Evolutionary conservation across 2,113 vertebrate genomes (phyloP).

Genomic region (Pedionomus torquatus): DNA sequence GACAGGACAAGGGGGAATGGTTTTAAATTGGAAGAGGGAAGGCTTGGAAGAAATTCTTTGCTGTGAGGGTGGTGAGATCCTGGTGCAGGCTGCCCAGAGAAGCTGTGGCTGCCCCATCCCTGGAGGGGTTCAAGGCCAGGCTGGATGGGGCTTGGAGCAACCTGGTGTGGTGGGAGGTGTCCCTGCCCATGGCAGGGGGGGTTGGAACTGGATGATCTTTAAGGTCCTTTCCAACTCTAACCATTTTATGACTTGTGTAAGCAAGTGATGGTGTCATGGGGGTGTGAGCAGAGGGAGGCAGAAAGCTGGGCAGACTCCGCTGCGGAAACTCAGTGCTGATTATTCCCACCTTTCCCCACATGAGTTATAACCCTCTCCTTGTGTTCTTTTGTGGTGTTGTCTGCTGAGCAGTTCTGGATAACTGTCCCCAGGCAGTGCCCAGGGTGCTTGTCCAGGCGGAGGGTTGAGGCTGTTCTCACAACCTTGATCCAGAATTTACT

Average conservation of each 20-base stretch:
- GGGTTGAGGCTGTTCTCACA: background rate
- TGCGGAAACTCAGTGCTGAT: background rate
- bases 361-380: background rate
- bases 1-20: no score
- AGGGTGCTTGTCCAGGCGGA: background rate
- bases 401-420: background rate
- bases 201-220: no score
- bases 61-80: no score
- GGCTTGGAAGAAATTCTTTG: no score
- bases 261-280: background rate
- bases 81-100: no score
- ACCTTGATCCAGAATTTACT: background rate
- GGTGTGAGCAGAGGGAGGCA: background rate
- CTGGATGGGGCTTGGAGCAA: no score
- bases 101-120: no score
- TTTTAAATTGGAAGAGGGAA: no score
- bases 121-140: no score
- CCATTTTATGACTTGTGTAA: background rate
- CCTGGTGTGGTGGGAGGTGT: no score
- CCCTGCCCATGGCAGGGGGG: no score
- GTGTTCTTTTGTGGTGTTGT: background rate
- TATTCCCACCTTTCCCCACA: background rate
- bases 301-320: background rate
- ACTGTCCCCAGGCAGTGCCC: fast-evolving
- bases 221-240: no score